phyloP scores from a whole-genome alignment of 2,113 vertebrate genomes.

The Protobothrops mucrosquamatus region DNA sequence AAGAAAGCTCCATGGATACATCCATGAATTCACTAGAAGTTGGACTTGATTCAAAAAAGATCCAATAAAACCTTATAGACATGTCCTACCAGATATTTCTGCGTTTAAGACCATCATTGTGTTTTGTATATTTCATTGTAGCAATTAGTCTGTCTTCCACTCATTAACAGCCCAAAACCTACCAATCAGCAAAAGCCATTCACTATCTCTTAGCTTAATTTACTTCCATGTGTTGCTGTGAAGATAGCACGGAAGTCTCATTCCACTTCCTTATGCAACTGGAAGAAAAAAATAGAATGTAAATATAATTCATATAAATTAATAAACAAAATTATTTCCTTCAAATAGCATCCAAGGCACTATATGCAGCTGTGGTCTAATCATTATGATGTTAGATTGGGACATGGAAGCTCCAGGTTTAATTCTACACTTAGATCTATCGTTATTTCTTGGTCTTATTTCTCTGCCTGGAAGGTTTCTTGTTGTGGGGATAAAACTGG shows the following conservation, averaged over 20 bases:
- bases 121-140: background rate
- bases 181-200: background rate
- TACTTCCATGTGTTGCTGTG: background rate
- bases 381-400: too few relatives aligned
- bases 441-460: too few relatives aligned
- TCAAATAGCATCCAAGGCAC: background rate
- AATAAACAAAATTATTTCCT: background rate
- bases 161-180: background rate
- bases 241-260: background rate
- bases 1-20: background rate
- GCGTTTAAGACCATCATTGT: background rate
- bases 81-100: background rate
- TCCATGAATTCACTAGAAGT: background rate
- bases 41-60: background rate
- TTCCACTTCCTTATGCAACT: background rate
- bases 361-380: background rate
- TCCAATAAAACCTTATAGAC: background rate
- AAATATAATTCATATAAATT: background rate
- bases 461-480: too few relatives aligned
- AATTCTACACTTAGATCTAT: too few relatives aligned
- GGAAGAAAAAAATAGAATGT: background rate
- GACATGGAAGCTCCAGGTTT: too few relatives aligned
- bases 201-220: background rate
- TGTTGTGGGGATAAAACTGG: too few relatives aligned
- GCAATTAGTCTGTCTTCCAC: too few relatives aligned